Base-by-base conservation (phyloP, 2,888 invertebrate genomes). In the Drosophila ustulata region DNA sequence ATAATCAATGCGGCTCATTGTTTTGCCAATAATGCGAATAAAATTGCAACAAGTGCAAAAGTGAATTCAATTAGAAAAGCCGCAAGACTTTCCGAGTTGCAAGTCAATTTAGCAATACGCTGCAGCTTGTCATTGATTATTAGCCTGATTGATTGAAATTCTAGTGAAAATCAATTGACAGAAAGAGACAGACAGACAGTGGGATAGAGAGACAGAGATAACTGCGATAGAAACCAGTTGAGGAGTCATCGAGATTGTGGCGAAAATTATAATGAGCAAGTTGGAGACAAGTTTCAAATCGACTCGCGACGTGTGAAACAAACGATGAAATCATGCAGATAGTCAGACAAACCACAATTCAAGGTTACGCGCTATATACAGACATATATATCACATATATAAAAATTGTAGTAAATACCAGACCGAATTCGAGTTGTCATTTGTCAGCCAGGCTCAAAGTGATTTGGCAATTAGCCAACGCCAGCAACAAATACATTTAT, bases 251-350 rank as follows among this genome's bases (percentile, higher is more conserved):
- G 66, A 66, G 49, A 58, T 80, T 74, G 88, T 70, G 82, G 75
- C 80, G 62, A 85, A 82, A 82, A 85, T 82, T 74, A 70, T 88
- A 85, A 82, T 82, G 83, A 79, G 82, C 79, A 47, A 45, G 68
- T 61, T 56, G 74, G 50, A 61, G 83, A 70, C 80, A 68, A 70
- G 67, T 76, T 85, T 56, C 32, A 50, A 50, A 34, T 32, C 34
- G 39, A n/a, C 37, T 18, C 18, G 18, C 37, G 43, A 74, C 39
- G 52, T 79, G 71, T 65, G 71, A 75, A 75, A 46, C 25, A 61
- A 61, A 28, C 83, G 83, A 83, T 83, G 83, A 83, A 88, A 88
- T 83, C 83, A 83, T 70, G 78, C 86, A 71, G 69, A 78, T 61
- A 41, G 58, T 75, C 86, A 71, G 67, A 75, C 64, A 34, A 69